Evolutionary conservation across 2,888 invertebrate genomes (phyloP).

Genomic region (Autographa gamma): DNA sequence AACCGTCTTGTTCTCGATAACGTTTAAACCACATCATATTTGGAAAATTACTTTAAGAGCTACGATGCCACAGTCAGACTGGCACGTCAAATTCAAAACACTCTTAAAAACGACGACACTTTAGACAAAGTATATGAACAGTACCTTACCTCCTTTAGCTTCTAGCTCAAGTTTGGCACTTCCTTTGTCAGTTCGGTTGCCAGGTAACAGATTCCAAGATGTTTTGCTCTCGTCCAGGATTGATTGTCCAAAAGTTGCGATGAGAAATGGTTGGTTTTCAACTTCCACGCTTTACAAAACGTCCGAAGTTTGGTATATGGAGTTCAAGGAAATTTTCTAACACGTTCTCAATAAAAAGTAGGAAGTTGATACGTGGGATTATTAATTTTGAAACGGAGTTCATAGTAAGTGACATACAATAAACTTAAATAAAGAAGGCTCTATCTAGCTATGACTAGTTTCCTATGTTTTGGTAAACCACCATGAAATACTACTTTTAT

Average conservation of each 20-base stretch:
- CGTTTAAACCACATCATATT: no score
- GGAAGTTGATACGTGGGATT: neutral
- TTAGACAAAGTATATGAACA: no score
- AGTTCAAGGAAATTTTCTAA: neutral
- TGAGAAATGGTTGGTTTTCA: conserved; percentile 4
- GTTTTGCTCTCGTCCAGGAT: neutral
- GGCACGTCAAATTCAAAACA: neutral
- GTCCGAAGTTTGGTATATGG: neutral
- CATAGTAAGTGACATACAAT: no score
- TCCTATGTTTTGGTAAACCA: no score
- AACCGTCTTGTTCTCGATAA: no score
- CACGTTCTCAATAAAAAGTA: neutral
- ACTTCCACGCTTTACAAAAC: conserved; percentile 1
- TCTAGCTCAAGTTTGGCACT: neutral
- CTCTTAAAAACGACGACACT: no score
- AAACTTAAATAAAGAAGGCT: no score
- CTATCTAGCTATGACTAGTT: no score
- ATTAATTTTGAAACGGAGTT: neutral
- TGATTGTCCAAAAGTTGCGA: conserved; percentile 2
- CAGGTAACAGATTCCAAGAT: neutral
- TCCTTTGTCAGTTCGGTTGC: neutral
- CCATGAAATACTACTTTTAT: no score
- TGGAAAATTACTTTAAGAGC: no score
- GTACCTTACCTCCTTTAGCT: neutral
- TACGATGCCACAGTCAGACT: no score